Evolutionary conservation across 2,113 vertebrate genomes (phyloP).

Genomic region (Coturnix japonica): DNA sequence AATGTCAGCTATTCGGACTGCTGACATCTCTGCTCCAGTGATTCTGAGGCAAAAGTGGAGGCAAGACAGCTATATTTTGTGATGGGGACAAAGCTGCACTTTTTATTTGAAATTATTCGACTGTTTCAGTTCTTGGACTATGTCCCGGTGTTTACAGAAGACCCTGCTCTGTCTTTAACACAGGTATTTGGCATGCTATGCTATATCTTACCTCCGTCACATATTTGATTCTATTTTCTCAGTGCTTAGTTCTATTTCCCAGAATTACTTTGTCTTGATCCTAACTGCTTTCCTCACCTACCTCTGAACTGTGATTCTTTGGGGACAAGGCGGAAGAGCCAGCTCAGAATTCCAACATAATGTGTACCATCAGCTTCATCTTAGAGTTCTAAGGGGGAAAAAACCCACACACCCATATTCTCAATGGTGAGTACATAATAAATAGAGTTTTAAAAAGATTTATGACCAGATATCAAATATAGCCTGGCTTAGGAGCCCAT

Average conservation of each 20-base stretch:
- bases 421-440: not conserved
- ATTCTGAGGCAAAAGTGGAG: not conserved
- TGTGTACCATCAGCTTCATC: not conserved
- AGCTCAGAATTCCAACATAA: not conserved
- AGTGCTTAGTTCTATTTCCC: not conserved
- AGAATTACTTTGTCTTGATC: not conserved
- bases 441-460: not conserved
- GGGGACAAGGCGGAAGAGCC: not conserved
- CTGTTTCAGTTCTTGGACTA: not conserved
- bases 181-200: not conserved
- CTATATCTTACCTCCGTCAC: not conserved
- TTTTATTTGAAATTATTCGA: not conserved
- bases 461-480: not conserved
- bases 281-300: not conserved
- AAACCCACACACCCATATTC: not conserved
- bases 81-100: accelerated
- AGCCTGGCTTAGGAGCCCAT: not conserved
- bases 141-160: not conserved
- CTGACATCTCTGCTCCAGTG: not conserved
- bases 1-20: not conserved
- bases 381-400: not conserved
- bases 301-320: not conserved
- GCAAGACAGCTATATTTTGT: not conserved
- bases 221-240: not conserved
- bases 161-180: not conserved